These are phyloP conservation scores for Agriopis aurantiaria DNA, from an alignment of 2,888 invertebrate species.

Conservation along the genomic window DNA sequence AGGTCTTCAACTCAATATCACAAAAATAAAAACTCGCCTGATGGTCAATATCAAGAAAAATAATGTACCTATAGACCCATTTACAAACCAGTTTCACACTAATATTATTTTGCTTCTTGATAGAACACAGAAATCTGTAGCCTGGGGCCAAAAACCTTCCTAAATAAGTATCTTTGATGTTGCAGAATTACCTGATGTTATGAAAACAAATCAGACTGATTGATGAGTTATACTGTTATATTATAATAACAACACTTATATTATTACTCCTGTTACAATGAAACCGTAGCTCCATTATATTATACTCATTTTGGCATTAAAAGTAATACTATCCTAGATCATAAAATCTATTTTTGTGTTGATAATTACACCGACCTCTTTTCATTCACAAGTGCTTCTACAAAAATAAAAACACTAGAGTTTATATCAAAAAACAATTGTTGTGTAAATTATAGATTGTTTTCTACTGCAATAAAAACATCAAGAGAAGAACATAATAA, in stretches of 20 bases:
- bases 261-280: slow-evolving; percentile 7
- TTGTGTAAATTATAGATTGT: background rate
- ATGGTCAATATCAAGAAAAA: no score
- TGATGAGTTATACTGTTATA: slow-evolving; percentile 2
- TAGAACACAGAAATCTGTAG: background rate
- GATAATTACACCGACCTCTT: slow-evolving; percentile 22
- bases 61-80: no score
- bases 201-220: slow-evolving; percentile 34
- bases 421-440: slow-evolving; percentile 1
- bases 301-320: slow-evolving; percentile 1
- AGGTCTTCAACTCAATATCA: no score
- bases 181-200: slow-evolving; percentile 29
- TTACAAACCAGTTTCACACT: background rate
- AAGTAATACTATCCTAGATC: slow-evolving; percentile 10
- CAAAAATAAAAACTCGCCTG: no score
- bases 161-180: background rate
- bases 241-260: slow-evolving; percentile 21
- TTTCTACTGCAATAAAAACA: slow-evolving; percentile 3
- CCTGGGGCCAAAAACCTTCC: background rate
- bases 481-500: slow-evolving; percentile 6
- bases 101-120: background rate
- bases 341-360: slow-evolving; percentile 31
- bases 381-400: slow-evolving; percentile 7
- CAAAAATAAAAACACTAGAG: slow-evolving; percentile 1
- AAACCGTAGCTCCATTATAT: background rate